These are phyloP conservation scores for Polydrusus tereticollis DNA, from an alignment of 2,888 invertebrate genomes.

Conservation along the genomic window DNA sequence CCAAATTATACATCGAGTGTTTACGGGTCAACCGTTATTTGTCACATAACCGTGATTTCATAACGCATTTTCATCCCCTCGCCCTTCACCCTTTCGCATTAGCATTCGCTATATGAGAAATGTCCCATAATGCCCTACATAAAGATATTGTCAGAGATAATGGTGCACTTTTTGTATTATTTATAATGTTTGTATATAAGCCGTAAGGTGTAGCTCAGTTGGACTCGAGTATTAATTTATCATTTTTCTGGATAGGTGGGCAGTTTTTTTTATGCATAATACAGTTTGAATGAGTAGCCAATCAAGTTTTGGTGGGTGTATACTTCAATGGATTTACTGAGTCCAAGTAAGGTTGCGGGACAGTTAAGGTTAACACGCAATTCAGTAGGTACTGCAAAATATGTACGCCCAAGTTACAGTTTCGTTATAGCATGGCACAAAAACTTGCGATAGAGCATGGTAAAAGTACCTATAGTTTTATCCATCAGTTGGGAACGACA, in stretches of 20 bases:
- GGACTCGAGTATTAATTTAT: neutral
- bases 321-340: no score
- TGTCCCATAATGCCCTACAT: conserved; percentile 43
- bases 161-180: conserved; percentile 40
- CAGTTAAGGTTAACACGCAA: no score
- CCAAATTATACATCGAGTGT: conserved; percentile 63
- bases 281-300: no score
- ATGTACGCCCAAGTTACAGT: no score
- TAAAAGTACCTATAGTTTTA: no score
- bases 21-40: conserved; percentile 64
- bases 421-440: no score
- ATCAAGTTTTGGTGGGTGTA: no score
- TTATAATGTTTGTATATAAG: conserved; percentile 34
- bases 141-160: conserved; percentile 48
- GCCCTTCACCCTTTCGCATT: conserved; percentile 40
- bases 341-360: no score
- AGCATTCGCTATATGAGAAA: conserved; percentile 47
- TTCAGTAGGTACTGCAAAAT: no score
- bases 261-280: neutral
- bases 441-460: no score
- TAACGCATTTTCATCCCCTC: conserved; percentile 55
- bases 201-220: neutral
- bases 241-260: neutral
- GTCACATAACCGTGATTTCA: conserved; percentile 64
- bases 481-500: no score